Conservation (phyloP, 2,113 vertebrate genomes). For the Barnardius zonarius region DNA sequence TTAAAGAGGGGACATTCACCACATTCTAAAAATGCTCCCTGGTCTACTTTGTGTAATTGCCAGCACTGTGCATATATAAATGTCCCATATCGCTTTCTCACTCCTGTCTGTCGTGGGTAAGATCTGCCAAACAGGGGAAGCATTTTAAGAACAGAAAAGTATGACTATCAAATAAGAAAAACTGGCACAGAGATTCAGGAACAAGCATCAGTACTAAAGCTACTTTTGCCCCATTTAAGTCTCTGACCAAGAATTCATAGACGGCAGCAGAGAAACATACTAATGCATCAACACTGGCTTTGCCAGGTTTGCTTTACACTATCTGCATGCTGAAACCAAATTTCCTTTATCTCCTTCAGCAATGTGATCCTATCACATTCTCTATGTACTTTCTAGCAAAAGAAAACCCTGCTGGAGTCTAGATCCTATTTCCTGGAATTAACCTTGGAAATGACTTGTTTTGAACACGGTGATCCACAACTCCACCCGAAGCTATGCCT, state of each 20-base stretch:
- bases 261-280: background rate
- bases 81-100: background rate
- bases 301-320: background rate
- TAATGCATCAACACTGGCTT: background rate
- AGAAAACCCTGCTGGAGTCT: background rate
- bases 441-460: background rate
- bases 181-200: background rate
- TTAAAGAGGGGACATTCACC: background rate
- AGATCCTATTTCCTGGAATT: background rate
- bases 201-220: background rate
- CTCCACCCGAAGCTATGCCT: background rate
- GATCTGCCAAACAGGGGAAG: background rate
- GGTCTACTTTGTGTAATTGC: background rate
- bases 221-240: background rate
- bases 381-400: background rate
- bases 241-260: background rate
- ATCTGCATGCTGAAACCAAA: background rate
- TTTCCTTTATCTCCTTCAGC: background rate
- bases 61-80: background rate
- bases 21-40: background rate
- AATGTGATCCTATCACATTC: background rate
- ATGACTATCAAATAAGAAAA: conserved; percentile 13
- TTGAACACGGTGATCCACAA: background rate
- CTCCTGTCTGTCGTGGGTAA: background rate
- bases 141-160: background rate